Base-by-base conservation (phyloP, 1,140 invertebrate genomes). In the Drosophila yakuba region DNA sequence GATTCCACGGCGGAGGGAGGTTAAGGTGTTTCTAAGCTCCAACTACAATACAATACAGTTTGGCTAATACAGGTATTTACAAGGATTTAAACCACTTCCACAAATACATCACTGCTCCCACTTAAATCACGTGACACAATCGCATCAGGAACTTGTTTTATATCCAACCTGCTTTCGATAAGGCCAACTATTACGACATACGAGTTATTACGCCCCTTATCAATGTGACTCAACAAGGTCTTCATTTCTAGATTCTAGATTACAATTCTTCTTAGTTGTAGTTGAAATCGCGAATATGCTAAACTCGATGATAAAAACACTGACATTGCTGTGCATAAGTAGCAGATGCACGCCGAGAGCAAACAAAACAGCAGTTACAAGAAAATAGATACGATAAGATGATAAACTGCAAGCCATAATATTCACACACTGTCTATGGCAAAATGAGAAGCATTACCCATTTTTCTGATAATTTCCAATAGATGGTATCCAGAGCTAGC, bases 121-220 rank as follows among this genome's bases (percentile, higher is more conserved):
- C 32, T 8, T 12, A 12, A 59, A 63, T 60, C 61, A 63, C 55
- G 61, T 44, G 39, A 63, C 25, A 14, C 15, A 20, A 28, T 14
- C 11, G 10, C 17, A 17, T 15, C 25, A 28, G 28, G 6, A 36
- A 52, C 10, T 14, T 35, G 17, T 14, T 38, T 38, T 38, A 38
- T 54, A 59, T 63, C 54, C 60, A 35, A 35, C 15, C 38, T 36
- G 4, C 12, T 59, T 44, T 10, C 25, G 60, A 59, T 63, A 63
- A 63, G 60, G 14, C 12, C 32, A 17, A 28, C 17, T 25, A 43
- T 44, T 59, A 32, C 7, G 41, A 25, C 4, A 4, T 4, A 0
- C 0, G 12, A 23, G 55, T 11, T 32, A 63, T 62, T 44, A 44
- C 4, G 7, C 17, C 5, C n/a, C 60, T 63, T 63, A 63, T 63